Conservation (phyloP, 2,797 vertebrate species). For the Aulostomus chinensis region DNA sequence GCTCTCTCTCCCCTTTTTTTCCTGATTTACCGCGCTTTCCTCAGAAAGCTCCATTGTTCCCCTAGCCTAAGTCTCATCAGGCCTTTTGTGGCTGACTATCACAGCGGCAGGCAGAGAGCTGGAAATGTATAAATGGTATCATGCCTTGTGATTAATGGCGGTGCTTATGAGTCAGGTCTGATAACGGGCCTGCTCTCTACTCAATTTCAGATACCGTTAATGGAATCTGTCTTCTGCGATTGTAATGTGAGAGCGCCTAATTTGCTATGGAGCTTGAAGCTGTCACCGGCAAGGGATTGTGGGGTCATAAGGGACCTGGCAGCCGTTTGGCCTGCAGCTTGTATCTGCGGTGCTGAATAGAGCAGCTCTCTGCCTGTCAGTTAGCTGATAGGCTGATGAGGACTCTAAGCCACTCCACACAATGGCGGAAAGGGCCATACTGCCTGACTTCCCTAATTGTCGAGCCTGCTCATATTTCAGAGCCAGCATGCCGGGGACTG, state of each 20-base stretch:
- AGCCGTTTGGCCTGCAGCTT: conserved; percentile 99
- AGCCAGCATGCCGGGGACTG: conserved; percentile 86
- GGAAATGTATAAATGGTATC: conserved; percentile 99
- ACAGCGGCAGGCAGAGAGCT: conserved; percentile 99
- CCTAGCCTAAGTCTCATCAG: conserved; percentile 99
- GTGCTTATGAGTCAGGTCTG: conserved; percentile 99
- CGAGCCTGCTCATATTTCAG: conserved; percentile 97
- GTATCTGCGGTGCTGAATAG: conserved; percentile 99
- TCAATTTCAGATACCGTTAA: conserved; percentile 99
- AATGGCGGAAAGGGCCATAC: conserved; percentile 97
- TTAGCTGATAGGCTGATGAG: conserved; percentile 99
- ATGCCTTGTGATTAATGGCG: conserved; percentile 99
- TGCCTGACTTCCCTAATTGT: conserved; percentile 99
- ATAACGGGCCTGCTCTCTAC: conserved; percentile 99
- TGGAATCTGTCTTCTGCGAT: conserved; percentile 99
- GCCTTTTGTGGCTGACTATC: conserved; percentile 99
- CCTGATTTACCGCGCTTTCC: conserved; percentile 99
- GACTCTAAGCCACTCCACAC: conserved; percentile 99
- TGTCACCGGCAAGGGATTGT: conserved; percentile 99
- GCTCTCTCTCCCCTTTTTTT: conserved; percentile 76
- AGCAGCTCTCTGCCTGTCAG: conserved; percentile 99
- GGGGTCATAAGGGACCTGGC: conserved; percentile 99
- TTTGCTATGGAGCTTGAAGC: conserved; percentile 99
- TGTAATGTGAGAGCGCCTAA: conserved; percentile 99
- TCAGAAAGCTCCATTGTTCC: conserved; percentile 99